phyloP scores from a whole-genome alignment of 2,888 invertebrate species.

The Drosophila paramelanica region DNA sequence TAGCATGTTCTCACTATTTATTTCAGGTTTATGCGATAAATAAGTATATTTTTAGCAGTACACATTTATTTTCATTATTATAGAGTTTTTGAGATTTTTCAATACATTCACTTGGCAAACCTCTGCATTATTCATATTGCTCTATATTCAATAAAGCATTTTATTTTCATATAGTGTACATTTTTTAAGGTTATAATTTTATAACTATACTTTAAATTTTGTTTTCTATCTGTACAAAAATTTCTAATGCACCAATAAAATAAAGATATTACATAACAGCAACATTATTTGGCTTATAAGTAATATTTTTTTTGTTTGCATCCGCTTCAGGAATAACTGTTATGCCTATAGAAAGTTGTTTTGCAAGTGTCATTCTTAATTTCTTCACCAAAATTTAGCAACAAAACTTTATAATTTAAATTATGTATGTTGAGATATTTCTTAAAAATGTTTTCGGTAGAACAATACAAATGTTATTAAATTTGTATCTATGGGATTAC shows the following conservation, averaged over 20 bases:
- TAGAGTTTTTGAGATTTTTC: too few species aligned
- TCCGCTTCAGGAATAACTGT: not conserved
- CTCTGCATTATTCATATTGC: not conserved
- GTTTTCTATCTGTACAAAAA: slow-evolving; percentile 6
- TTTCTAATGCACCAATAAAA: not conserved
- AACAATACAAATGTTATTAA: not conserved
- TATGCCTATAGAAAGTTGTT: not conserved
- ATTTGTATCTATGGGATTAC: too few species aligned
- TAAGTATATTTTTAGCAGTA: too few species aligned
- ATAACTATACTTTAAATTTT: slow-evolving; percentile 6
- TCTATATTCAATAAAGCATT: slow-evolving; percentile 18
- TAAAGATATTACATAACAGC: slow-evolving; percentile 1
- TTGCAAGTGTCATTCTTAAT: not conserved
- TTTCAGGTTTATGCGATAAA: too few species aligned
- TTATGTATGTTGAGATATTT: not conserved
- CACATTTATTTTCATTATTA: too few species aligned
- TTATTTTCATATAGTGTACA: slow-evolving; percentile 27
- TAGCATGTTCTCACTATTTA: too few species aligned
- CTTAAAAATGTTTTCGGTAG: not conserved
- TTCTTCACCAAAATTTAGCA: not conserved
- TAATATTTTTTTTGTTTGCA: not conserved
- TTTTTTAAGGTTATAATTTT: slow-evolving; percentile 22
- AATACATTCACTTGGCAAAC: too few species aligned
- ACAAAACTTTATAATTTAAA: not conserved
- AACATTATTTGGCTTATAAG: slow-evolving; percentile 1